Evolutionary conservation across 64 coral and sea anemone genomes (phyloP).

Genomic region (Hydrozoanthus tunicans): DNA sequence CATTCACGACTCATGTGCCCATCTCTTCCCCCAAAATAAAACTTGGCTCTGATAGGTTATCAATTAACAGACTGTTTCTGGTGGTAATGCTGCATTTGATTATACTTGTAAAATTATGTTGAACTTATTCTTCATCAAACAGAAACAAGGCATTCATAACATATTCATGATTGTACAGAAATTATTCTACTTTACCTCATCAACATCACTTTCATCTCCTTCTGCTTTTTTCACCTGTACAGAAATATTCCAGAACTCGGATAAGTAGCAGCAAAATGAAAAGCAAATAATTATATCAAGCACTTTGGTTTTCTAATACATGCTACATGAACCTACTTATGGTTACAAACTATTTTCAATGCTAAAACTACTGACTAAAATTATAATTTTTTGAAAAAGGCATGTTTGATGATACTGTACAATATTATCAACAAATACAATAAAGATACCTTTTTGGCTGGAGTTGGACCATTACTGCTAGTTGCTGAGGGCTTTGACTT

Average conservation of each 20-base stretch:
- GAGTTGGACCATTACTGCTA: slow-evolving; percentile 27
- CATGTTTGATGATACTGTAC: not conserved
- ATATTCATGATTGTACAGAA: not conserved
- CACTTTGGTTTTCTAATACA: not conserved
- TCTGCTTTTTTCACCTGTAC: slow-evolving; percentile 71
- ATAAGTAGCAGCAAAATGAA: not conserved
- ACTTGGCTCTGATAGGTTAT: too few relatives aligned
- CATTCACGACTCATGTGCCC: too few relatives aligned
- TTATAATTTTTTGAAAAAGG: too few relatives aligned
- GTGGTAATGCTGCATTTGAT: too few relatives aligned
- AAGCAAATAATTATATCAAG: not conserved
- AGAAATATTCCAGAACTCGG: not conserved
- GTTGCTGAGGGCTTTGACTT: slow-evolving; percentile 10
- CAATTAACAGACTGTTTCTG: too few relatives aligned
- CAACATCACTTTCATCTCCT: slow-evolving; percentile 71
- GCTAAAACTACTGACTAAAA: too few relatives aligned
- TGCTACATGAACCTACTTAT: too few relatives aligned
- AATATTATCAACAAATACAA: not conserved
- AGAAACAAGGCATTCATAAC: not conserved
- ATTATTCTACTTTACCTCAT: slow-evolving; percentile 60
- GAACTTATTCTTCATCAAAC: not conserved
- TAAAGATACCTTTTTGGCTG: slow-evolving; percentile 32
- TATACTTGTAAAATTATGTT: too few relatives aligned
- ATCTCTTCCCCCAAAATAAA: too few relatives aligned
- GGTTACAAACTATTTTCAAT: too few relatives aligned